Evolutionary conservation across 1,140 invertebrate species (phyloP), one percentile per base, ranked within the genome.

Genomic region (Drepana arcuata): DNA sequence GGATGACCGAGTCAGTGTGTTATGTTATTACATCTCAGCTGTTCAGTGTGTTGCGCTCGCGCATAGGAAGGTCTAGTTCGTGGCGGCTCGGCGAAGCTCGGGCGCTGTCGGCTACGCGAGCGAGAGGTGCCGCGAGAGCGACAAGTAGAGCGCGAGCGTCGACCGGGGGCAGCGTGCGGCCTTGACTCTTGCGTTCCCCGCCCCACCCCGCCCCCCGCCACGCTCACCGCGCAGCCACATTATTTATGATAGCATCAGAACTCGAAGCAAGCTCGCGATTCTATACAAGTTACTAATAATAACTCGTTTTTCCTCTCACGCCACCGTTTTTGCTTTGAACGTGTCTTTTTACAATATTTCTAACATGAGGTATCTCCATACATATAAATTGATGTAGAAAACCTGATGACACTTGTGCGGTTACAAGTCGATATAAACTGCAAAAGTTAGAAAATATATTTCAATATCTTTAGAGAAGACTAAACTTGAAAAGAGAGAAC

Each of bases 131-230:
- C 12, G 16, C 31, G 40, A 41, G 66, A 67, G 65, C 61, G 69
- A 65, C 70, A 80, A 75, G 71, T 73, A 69, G 66, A 67, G 62
- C 71, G 66, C 73, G 69, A 78, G 59, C 72, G 69, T 57, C 71
- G 80, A 83, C 84, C 74, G 85, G 85, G 86, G 87, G 86, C 86
- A 88, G 81, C 86, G 87, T 86, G 87, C 86, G 87, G 86, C 87
- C 87, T 89, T 88, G 87, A 88, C 87, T 88, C 86, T 87, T 85
- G 75, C 67, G 70, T 65, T 67, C 54, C 52, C 53, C 49, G 38
- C 45, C 41, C 51, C 53, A 54, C 60, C 44, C 48, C 32, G 48
- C 21, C 34, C 18, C 39, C 12, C 43, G 4, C 4, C 18, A 21
- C 4, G 18, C 4, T 30, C 48, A 39, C 70, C 60, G 64, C 64